These are phyloP conservation scores for Notoglanidium macrostoma DNA, from an alignment of 2,797 vertebrate species.

Conservation along the genomic window DNA sequence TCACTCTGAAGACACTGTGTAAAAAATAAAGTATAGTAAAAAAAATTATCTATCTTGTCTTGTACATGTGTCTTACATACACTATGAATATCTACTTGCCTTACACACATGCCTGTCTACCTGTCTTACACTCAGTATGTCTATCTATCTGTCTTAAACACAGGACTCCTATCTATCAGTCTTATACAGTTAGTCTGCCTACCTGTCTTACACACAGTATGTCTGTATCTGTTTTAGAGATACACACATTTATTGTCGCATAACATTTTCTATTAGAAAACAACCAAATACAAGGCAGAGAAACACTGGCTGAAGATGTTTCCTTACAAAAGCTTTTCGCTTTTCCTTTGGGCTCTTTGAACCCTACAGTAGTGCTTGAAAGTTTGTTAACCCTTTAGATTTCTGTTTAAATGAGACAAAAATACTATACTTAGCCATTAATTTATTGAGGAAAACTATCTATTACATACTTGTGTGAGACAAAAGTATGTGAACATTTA, in stretches of 20 bases:
- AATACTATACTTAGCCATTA: no score
- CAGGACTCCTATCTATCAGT: background rate
- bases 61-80: background rate
- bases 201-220: background rate
- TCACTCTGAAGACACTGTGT: background rate
- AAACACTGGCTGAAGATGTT: background rate
- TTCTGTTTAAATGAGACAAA: no score
- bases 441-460: no score
- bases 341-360: background rate
- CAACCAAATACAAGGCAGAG: background rate
- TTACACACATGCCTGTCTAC: background rate
- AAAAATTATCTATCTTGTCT: background rate
- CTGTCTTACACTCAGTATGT: background rate
- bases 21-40: background rate
- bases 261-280: background rate
- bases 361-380: background rate
- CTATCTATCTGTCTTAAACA: background rate
- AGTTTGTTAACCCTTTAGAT: background rate
- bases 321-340: background rate
- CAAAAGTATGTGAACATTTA: no score
- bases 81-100: background rate
- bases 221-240: background rate
- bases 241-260: background rate
- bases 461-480: no score
- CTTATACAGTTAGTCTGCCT: background rate